Percentiles rank a stretch among this genome's conserved stretches.
phyloP scores from a whole-genome alignment of 2,888 invertebrate species.

The Synanthedon andrenaeformis region DNA sequence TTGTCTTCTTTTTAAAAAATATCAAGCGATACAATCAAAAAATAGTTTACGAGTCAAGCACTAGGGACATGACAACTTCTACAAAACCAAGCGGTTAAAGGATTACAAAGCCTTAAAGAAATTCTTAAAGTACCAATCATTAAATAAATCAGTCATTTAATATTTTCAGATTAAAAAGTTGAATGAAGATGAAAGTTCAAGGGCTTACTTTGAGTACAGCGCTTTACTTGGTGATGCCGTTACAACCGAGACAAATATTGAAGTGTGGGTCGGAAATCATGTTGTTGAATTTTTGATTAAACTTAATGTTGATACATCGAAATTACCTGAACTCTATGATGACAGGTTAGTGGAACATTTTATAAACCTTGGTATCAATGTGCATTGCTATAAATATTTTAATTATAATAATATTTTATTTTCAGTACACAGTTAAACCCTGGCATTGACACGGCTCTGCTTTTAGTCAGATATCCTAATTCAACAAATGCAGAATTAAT shows the following conservation, averaged over 20 bases:
- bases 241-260: constrained; percentile 71
- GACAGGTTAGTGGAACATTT: constrained; percentile 43
- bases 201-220: constrained; percentile 74
- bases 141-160: too few species aligned
- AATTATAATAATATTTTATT: constrained; percentile 4
- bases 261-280: constrained; percentile 73
- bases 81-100: too few species aligned
- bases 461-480: constrained; percentile 70
- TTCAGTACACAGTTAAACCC: constrained; percentile 51
- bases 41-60: too few species aligned
- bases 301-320: constrained; percentile 73
- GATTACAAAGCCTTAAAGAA: too few species aligned
- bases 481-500: constrained; percentile 62
- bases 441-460: constrained; percentile 63
- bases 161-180: constrained; percentile 46
- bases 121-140: too few species aligned
- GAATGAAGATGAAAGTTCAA: constrained; percentile 63
- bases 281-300: constrained; percentile 74
- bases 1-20: too few species aligned
- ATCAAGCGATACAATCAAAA: too few species aligned
- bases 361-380: not conserved
- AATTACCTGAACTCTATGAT: constrained; percentile 69
- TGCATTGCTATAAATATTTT: not conserved
- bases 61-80: too few species aligned
- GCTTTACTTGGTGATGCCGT: constrained; percentile 68